A percentile compares a stretch with the other conserved stretches of the same genome.
Conservation (phyloP, 2,113 vertebrate genomes). For the Scortum barcoo region DNA sequence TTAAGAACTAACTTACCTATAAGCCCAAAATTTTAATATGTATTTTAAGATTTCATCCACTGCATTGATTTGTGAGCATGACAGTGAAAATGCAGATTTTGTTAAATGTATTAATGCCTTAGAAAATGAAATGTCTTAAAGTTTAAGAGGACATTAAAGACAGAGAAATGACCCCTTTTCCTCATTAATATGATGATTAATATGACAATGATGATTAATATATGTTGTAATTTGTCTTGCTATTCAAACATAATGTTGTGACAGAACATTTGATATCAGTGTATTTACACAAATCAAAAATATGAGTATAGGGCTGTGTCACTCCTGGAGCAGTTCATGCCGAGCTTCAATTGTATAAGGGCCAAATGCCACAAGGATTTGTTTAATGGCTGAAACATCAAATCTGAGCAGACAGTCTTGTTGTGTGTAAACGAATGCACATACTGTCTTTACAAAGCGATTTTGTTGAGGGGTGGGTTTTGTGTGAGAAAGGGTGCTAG, state of each 20-base stretch:
- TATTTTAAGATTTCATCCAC: too few relatives aligned
- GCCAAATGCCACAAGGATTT: not conserved
- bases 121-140: too few relatives aligned
- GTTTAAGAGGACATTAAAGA: too few relatives aligned
- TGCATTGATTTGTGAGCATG: too few relatives aligned
- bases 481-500: not conserved
- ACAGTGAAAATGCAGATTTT: too few relatives aligned
- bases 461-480: not conserved
- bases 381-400: slow-evolving; percentile 5
- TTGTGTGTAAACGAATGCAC: slow-evolving; percentile 8
- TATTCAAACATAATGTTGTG: not conserved
- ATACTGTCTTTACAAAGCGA: not conserved
- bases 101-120: too few relatives aligned
- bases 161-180: too few relatives aligned
- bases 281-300: not conserved
- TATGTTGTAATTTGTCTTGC: not conserved
- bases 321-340: not conserved
- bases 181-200: not conserved
- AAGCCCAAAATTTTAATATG: too few relatives aligned
- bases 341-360: not conserved
- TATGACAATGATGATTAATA: too few relatives aligned
- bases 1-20: too few relatives aligned
- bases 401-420: slow-evolving; percentile 1
- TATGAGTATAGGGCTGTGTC: not conserved
- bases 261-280: not conserved